A percentile compares a stretch with the other conserved stretches of the same genome.
These are phyloP conservation scores for Mechanitis mazaeus DNA, from an alignment of 2,888 invertebrate genomes.

Conservation along the genomic window DNA sequence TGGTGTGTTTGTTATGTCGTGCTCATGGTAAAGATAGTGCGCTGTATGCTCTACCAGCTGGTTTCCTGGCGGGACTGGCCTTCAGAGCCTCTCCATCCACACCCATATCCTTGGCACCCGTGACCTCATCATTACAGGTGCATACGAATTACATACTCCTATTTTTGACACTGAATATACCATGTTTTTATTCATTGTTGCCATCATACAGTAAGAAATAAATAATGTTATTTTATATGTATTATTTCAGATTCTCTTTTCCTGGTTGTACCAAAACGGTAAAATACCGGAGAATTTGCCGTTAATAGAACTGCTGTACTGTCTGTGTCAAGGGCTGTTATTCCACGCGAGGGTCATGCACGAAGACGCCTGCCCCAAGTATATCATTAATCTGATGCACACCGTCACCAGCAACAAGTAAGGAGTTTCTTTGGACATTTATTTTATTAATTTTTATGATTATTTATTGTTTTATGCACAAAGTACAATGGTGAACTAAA, in stretches of 20 bases:
- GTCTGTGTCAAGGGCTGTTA: slow-evolving; percentile 69
- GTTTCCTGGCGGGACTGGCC: slow-evolving; percentile 72
- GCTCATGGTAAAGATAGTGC: slow-evolving; percentile 59
- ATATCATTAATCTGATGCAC: slow-evolving; percentile 72
- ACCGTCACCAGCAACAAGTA: slow-evolving; percentile 70
- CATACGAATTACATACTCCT: too few relatives aligned
- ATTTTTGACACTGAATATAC: too few relatives aligned
- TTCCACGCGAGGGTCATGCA: slow-evolving; percentile 74
- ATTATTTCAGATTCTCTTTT: slow-evolving; percentile 52
- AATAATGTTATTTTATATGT: not conserved
- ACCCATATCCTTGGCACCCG: slow-evolving; percentile 69
- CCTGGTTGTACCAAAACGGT: slow-evolving; percentile 61
- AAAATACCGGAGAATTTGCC: slow-evolving; percentile 60
- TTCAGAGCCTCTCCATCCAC: slow-evolving; percentile 72
- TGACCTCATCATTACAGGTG: slow-evolving; percentile 75
- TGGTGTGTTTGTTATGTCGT: slow-evolving; percentile 65
- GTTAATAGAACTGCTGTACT: slow-evolving; percentile 68
- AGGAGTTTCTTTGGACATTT: slow-evolving; percentile 34
- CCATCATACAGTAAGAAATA: too few relatives aligned
- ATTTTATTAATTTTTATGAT: too few relatives aligned
- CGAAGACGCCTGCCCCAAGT: slow-evolving; percentile 71
- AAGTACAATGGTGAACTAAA: too few relatives aligned
- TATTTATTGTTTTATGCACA: too few relatives aligned
- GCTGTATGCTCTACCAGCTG: slow-evolving; percentile 71
- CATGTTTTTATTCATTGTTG: not conserved